phyloP scores from a whole-genome alignment of 2,888 invertebrate species.

The Didymodactylos carnosus region DNA sequence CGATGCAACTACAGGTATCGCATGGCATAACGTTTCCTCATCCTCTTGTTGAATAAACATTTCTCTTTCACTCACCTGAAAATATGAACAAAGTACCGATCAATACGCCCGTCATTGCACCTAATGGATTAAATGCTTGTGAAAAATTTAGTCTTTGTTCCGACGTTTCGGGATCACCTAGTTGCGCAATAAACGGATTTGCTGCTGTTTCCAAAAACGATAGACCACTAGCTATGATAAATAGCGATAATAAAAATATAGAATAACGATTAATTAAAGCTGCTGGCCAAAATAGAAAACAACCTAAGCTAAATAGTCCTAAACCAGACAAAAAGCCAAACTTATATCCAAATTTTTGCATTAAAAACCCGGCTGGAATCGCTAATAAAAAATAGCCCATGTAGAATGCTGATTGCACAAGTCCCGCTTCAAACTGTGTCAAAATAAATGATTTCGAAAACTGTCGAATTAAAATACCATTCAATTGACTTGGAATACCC shows the following conservation, averaged over 20 bases:
- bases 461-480: not conserved
- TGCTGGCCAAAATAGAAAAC: not conserved
- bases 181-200: not conserved
- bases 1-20: too few relatives aligned
- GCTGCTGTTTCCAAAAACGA: not conserved
- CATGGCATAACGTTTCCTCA: too few relatives aligned
- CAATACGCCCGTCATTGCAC: not conserved
- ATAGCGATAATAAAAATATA: not conserved
- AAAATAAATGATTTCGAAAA: not conserved
- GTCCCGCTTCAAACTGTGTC: not conserved
- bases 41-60: too few relatives aligned
- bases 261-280: not conserved
- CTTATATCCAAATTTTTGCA: not conserved
- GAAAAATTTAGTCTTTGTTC: not conserved
- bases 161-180: not conserved
- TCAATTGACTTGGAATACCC: not conserved
- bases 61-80: too few relatives aligned
- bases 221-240: not conserved
- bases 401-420: not conserved
- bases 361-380: not conserved
- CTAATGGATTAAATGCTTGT: not conserved
- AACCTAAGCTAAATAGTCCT: not conserved
- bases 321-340: not conserved
- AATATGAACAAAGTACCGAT: not conserved
- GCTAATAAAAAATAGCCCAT: not conserved